Evolutionary conservation across 2,797 vertebrate species (phyloP).

Genomic region (Phrynocephalus forsythii): DNA sequence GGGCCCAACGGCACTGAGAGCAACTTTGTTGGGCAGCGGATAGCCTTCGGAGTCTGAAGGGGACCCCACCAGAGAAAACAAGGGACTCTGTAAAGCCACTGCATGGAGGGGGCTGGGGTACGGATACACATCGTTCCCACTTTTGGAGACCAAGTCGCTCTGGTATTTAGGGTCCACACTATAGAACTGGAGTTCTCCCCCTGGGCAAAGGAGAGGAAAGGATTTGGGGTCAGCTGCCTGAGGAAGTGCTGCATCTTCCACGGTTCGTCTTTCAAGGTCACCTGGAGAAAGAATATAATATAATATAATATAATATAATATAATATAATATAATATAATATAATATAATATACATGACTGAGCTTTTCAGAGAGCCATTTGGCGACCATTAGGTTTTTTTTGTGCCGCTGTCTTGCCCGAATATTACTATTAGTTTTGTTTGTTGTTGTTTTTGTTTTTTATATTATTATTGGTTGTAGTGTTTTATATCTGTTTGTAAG

Average conservation of each 20-base stretch:
- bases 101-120: constrained; percentile 96
- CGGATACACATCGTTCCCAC: constrained; percentile 87
- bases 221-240: constrained; percentile 72
- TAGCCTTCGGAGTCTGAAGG: constrained; percentile 54
- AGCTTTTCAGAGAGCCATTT: too few relatives aligned
- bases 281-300: constrained; percentile 75
- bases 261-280: constrained; percentile 87
- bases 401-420: too few relatives aligned
- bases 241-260: constrained; percentile 72
- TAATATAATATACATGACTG: too few relatives aligned
- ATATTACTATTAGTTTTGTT: too few relatives aligned
- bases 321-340: too few relatives aligned
- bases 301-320: too few relatives aligned
- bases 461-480: too few relatives aligned
- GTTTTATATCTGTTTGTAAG: too few relatives aligned
- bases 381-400: too few relatives aligned
- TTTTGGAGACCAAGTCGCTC: constrained; percentile 86
- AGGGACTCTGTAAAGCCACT: constrained; percentile 93
- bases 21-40: constrained; percentile 37
- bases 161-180: constrained; percentile 86
- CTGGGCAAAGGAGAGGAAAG: constrained; percentile 59
- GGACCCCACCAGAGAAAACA: constrained; percentile 82
- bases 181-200: constrained; percentile 64
- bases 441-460: too few relatives aligned
- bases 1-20: neutral